Evolutionary conservation across 2,113 vertebrate genomes (phyloP).

Genomic region (Brienomyrus longianalis): DNA sequence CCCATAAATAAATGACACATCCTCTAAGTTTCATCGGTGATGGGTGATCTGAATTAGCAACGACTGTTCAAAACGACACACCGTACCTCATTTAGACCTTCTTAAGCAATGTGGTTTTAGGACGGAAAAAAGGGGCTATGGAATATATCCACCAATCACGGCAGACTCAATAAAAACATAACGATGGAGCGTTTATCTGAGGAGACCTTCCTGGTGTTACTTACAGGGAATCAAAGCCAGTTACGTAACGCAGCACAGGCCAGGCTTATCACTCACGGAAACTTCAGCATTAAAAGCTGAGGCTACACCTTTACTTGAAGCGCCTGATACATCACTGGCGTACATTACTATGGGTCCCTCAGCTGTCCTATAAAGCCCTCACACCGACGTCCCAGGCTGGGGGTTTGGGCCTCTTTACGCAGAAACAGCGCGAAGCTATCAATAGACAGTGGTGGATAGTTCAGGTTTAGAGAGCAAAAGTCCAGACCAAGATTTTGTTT

Average conservation of each 20-base stretch:
- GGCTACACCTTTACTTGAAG: neutral
- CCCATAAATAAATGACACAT: neutral
- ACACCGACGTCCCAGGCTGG: neutral
- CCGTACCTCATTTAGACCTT: neutral
- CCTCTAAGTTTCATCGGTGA: neutral
- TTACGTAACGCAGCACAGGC: neutral
- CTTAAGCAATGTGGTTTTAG: neutral
- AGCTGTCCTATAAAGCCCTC: neutral
- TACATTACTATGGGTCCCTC: neutral
- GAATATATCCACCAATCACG: neutral
- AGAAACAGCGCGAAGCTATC: neutral
- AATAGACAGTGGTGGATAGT: neutral
- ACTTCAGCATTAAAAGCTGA: neutral
- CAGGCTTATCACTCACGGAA: neutral
- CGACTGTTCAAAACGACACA: neutral
- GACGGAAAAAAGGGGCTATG: neutral
- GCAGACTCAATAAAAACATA: neutral
- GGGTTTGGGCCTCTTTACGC: neutral
- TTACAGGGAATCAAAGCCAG: neutral
- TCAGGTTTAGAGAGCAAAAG: neutral
- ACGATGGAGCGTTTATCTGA: neutral
- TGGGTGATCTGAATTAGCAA: neutral
- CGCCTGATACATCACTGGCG: neutral
- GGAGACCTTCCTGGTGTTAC: neutral
- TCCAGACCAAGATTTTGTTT: neutral